Conservation (phyloP, 2,113 vertebrate genomes). For the Laterallus jamaicensis region DNA sequence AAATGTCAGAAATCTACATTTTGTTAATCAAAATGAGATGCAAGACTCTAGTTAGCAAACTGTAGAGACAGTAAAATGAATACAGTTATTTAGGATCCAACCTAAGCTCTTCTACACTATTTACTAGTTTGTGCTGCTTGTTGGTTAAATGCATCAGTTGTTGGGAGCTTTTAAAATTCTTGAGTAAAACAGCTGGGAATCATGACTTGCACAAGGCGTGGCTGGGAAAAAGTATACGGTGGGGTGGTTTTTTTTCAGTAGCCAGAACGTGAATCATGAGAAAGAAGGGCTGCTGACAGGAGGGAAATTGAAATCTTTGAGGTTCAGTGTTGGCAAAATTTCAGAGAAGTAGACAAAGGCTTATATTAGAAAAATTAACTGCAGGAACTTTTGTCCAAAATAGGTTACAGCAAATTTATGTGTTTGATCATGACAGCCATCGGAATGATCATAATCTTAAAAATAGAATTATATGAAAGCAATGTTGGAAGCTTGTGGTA, state of each 20-base stretch:
- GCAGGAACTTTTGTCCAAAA: neutral
- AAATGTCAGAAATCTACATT: neutral
- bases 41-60: neutral
- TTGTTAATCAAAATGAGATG: neutral
- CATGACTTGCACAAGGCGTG: neutral
- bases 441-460: neutral
- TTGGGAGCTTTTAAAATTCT: neutral
- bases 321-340: slow-evolving; percentile 34
- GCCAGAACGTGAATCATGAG: neutral
- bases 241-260: neutral
- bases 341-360: slow-evolving; percentile 37
- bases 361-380: neutral
- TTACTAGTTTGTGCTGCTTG: neutral
- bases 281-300: slow-evolving; percentile 15
- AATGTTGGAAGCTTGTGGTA: neutral
- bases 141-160: neutral
- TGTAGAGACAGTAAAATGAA: neutral
- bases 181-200: neutral
- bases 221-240: neutral
- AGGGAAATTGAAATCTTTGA: slow-evolving; percentile 41
- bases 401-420: neutral
- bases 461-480: neutral
- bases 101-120: neutral
- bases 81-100: neutral
- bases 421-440: neutral